phyloP scores from a whole-genome alignment of 2,797 vertebrate genomes.

The Peromyscus eremicus region DNA sequence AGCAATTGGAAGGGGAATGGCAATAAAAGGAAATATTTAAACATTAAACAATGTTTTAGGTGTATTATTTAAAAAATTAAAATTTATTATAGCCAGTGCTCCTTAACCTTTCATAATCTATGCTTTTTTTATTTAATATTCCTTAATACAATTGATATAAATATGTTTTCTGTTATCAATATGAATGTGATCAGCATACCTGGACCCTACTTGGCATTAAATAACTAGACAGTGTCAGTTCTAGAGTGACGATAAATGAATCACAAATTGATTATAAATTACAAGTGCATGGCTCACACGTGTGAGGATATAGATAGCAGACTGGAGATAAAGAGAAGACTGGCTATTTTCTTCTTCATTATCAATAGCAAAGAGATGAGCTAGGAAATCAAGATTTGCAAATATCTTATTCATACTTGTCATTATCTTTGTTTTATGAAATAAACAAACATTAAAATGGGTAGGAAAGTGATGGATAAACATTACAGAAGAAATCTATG shows the following conservation, averaged over 20 bases:
- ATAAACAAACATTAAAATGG: background rate
- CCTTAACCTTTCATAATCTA: background rate
- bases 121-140: background rate
- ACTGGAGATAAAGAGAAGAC: conserved; percentile 3
- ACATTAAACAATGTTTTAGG: background rate
- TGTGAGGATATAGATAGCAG: background rate
- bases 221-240: background rate
- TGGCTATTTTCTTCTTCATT: background rate
- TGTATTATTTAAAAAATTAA: background rate
- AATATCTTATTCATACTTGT: background rate
- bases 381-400: conserved; percentile 25
- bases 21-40: background rate
- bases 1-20: background rate
- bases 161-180: background rate
- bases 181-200: background rate
- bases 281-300: background rate
- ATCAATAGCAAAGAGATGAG: background rate
- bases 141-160: background rate
- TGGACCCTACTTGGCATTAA: background rate
- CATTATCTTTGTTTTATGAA: background rate
- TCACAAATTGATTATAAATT: background rate
- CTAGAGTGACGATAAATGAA: background rate
- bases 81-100: background rate
- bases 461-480: background rate
- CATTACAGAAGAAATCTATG: background rate